These are phyloP conservation scores for Plectrocnemia conspersa DNA, from an alignment of 1,140 invertebrate genomes.

Conservation along the genomic window DNA sequence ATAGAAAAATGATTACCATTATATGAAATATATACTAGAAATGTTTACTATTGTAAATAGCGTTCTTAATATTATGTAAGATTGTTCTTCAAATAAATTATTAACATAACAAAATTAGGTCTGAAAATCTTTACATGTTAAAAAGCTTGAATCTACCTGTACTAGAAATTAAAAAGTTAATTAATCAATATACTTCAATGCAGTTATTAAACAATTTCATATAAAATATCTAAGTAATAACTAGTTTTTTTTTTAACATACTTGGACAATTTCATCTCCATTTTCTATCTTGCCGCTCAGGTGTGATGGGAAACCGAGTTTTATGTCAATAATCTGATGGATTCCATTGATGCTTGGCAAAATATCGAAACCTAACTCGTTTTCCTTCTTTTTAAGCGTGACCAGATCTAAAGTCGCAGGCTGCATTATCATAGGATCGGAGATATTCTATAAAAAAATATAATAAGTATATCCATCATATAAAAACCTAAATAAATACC, in stretches of 20 bases:
- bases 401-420: conserved; percentile 81
- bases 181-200: no score
- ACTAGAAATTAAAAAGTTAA: no score
- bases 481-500: conserved; percentile 4
- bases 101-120: no score
- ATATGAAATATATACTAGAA: no score
- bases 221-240: conserved; percentile 5
- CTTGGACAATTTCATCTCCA: conserved; percentile 90
- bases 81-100: no score
- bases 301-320: conserved; percentile 78
- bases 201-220: no score
- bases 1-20: no score
- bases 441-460: conserved; percentile 56
- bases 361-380: conserved; percentile 76
- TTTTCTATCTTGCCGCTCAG: conserved; percentile 85
- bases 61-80: no score
- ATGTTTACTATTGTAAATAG: no score
- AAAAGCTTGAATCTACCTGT: no score
- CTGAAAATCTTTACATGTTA: no score
- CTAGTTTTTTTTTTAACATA: conserved; percentile 39
- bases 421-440: conserved; percentile 83
- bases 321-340: conserved; percentile 79
- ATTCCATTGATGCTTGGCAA: conserved; percentile 79
- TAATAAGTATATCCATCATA: background rate
- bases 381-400: conserved; percentile 78